These are phyloP conservation scores for Isichthys henryi DNA, from an alignment of 2,113 vertebrate genomes.

Conservation along the genomic window DNA sequence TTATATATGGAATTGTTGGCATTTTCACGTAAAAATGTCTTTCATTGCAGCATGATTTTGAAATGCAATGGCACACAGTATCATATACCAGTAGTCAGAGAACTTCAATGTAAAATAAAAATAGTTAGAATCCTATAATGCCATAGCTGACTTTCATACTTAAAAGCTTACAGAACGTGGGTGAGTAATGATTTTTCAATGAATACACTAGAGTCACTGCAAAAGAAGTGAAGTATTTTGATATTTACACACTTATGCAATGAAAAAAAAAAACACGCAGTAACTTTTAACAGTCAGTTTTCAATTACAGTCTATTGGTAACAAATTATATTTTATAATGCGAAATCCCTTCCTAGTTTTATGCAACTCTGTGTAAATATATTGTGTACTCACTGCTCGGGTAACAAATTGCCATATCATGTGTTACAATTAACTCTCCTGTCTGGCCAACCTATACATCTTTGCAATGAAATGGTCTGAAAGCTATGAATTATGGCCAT, in stretches of 20 bases:
- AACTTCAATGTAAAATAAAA: background rate
- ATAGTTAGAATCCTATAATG: background rate
- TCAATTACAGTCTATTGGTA: slow-evolving; percentile 48
- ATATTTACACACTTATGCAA: slow-evolving; percentile 41
- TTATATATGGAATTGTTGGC: background rate
- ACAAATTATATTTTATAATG: slow-evolving; percentile 47
- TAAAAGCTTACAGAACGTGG: background rate
- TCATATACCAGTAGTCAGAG: background rate
- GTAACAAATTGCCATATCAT: slow-evolving; percentile 70
- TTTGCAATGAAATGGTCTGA: slow-evolving; percentile 62
- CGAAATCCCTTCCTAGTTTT: slow-evolving; percentile 31
- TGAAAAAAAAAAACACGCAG: slow-evolving; percentile 45
- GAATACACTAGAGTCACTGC: slow-evolving; percentile 44
- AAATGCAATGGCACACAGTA: background rate
- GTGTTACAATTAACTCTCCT: slow-evolving; percentile 66
- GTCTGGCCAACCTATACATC: slow-evolving; percentile 59
- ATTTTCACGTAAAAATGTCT: background rate
- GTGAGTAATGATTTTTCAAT: slow-evolving; percentile 32
- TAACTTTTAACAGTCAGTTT: slow-evolving; percentile 43
- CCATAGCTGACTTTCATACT: background rate
- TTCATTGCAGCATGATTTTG: background rate
- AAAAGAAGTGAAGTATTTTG: slow-evolving; percentile 30
- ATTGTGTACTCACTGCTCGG: slow-evolving; percentile 58
- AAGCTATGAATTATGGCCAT: slow-evolving; percentile 72
- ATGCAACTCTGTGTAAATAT: slow-evolving; percentile 51